These are phyloP conservation scores for Xestoiulus laeticollis DNA, from an alignment of 2,888 invertebrate genomes.

Conservation along the genomic window DNA sequence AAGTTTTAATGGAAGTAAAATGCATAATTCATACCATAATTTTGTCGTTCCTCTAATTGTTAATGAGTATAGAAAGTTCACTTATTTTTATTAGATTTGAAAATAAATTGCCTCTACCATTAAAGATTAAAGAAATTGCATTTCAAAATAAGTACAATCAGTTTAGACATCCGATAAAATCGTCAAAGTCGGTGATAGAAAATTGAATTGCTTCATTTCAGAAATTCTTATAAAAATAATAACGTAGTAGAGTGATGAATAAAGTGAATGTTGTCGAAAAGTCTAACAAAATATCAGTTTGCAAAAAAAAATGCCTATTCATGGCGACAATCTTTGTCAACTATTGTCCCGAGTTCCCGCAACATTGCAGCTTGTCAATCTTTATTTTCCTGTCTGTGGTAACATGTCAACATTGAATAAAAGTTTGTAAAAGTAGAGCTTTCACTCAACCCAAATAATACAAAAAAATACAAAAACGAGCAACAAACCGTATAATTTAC, in stretches of 20 bases:
- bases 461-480: background rate
- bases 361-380: conserved; percentile 26
- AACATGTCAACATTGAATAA: background rate
- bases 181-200: background rate
- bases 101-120: background rate
- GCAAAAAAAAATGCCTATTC: background rate
- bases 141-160: background rate
- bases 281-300: background rate
- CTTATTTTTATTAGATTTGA: background rate
- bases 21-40: too few species aligned
- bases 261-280: conserved; percentile 26
- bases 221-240: conserved; percentile 26
- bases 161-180: conserved; percentile 17
- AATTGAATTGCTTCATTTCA: conserved; percentile 5
- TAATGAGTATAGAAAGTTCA: too few species aligned
- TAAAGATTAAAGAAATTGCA: background rate
- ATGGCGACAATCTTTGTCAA: conserved; percentile 17
- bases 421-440: background rate
- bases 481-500: background rate
- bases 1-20: too few species aligned
- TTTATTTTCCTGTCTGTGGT: conserved; percentile 5
- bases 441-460: background rate
- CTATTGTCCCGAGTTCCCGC: conserved; percentile 1
- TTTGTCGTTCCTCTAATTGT: too few species aligned
- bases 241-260: background rate